phyloP scores from a whole-genome alignment of 2,113 vertebrate genomes.

The Enhydra lutris region DNA sequence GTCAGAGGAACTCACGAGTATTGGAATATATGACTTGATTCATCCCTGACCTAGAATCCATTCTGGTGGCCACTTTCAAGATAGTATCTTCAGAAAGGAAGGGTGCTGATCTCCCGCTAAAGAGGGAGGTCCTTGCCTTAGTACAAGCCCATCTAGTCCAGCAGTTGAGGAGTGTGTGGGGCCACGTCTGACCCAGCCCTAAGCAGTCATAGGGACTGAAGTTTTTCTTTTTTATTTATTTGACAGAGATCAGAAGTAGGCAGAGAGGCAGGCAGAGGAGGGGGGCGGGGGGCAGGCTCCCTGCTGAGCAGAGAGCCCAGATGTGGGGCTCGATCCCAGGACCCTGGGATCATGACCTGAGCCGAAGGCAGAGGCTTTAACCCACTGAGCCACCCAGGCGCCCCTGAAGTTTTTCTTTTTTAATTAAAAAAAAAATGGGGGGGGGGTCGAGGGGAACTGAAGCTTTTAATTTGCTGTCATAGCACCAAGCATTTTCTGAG shows the following conservation, averaged over 20 bases:
- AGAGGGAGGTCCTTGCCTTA: not conserved
- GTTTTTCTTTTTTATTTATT: constrained; percentile 33
- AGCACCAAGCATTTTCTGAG: constrained; percentile 32
- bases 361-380: too few species aligned
- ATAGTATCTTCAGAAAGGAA: not conserved
- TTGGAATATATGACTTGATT: not conserved
- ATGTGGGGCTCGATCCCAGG: too few species aligned
- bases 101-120: not conserved
- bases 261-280: too few species aligned
- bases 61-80: not conserved
- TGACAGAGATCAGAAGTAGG: too few species aligned
- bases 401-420: constrained; percentile 8
- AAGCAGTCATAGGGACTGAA: not conserved
- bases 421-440: not conserved
- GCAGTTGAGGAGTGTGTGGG: not conserved
- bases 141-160: not conserved
- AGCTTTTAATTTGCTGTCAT: constrained; percentile 24
- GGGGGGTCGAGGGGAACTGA: not conserved
- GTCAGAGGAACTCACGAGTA: not conserved
- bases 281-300: too few species aligned
- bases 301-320: too few species aligned
- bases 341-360: too few species aligned
- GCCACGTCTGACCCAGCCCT: not conserved
- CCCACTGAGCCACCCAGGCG: too few species aligned
- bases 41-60: not conserved